A percentile compares a stretch with the other conserved stretches of the same genome.
These are phyloP conservation scores for Pterostichus niger DNA, from an alignment of 2,888 invertebrate genomes.

Conservation along the genomic window DNA sequence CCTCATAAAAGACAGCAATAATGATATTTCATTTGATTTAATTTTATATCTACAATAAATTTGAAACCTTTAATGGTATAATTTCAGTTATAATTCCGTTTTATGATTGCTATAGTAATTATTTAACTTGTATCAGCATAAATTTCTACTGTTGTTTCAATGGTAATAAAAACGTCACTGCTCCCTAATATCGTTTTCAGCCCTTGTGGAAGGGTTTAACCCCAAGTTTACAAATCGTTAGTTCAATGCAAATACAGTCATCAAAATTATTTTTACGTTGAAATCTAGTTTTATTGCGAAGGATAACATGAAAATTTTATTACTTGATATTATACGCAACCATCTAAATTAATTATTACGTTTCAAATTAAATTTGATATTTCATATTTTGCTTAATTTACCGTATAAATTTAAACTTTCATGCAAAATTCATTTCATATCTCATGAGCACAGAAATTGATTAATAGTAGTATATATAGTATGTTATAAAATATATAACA, in stretches of 20 bases:
- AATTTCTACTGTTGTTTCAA: conserved; percentile 40
- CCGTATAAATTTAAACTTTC: conserved; percentile 14
- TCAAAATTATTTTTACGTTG: conserved; percentile 39
- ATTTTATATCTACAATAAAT: too few species aligned
- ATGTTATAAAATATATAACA: too few species aligned
- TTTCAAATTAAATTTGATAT: conserved; percentile 14
- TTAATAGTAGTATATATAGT: neutral
- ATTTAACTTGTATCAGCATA: conserved; percentile 32
- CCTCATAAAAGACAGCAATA: too few species aligned
- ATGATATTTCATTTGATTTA: too few species aligned
- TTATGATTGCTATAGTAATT: conserved; percentile 33
- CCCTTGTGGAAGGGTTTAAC: conserved; percentile 24
- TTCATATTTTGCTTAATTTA: conserved; percentile 19
- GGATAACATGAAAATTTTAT: conserved; percentile 31
- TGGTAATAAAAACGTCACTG: conserved; percentile 43
- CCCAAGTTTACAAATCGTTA: conserved; percentile 60
- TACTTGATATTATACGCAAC: neutral
- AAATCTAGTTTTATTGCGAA: conserved; percentile 26
- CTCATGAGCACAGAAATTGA: neutral
- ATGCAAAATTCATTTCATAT: conserved; percentile 21
- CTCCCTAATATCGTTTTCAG: conserved; percentile 16
- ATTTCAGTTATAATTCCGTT: conserved; percentile 40
- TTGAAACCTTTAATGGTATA: neutral
- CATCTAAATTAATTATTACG: conserved; percentile 33
- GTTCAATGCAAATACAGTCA: conserved; percentile 41